A percentile compares a stretch with the other conserved stretches of the same genome.
Evolutionary conservation across 2,888 invertebrate genomes (phyloP).

Genomic region (Poecilus cupreus): DNA sequence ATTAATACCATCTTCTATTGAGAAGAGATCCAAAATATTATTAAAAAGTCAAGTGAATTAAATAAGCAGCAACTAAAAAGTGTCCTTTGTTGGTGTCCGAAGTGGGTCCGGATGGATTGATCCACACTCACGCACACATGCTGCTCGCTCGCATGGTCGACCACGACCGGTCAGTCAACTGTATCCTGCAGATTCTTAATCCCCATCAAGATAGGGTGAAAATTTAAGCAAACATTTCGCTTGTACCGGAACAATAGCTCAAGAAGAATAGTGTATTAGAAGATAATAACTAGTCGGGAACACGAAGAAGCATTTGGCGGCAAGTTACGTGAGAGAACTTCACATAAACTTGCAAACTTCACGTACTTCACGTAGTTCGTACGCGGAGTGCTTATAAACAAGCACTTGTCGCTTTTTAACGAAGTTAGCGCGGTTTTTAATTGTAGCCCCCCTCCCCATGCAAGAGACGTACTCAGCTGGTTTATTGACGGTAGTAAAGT

Average conservation of each 20-base stretch:
- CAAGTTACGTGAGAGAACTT: not conserved
- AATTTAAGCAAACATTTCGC: not conserved
- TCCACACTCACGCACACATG: not conserved
- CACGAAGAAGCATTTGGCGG: not conserved
- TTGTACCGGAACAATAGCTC: not conserved
- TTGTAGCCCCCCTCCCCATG: not conserved
- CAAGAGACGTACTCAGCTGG: not conserved
- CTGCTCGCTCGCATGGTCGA: too few relatives aligned
- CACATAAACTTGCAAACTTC: not conserved
- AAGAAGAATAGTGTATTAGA: conserved; percentile 16
- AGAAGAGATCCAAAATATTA: too few relatives aligned
- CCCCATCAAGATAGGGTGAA: not conserved
- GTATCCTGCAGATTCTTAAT: not conserved
- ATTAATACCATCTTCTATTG: too few relatives aligned
- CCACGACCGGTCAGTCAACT: not conserved
- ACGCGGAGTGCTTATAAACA: conserved; percentile 5
- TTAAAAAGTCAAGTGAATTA: too few relatives aligned
- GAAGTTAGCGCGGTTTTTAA: not conserved
- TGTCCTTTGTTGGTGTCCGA: too few relatives aligned
- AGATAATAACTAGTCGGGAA: not conserved
- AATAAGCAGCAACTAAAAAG: too few relatives aligned
- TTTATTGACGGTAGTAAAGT: conserved; percentile 6
- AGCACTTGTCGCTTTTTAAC: conserved; percentile 12
- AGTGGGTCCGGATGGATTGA: too few relatives aligned
- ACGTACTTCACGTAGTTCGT: not conserved